Percentiles rank a stretch among this genome's conserved stretches.
phyloP scores from a whole-genome alignment of 2,888 invertebrate species.

The Cephus sareptanus region DNA sequence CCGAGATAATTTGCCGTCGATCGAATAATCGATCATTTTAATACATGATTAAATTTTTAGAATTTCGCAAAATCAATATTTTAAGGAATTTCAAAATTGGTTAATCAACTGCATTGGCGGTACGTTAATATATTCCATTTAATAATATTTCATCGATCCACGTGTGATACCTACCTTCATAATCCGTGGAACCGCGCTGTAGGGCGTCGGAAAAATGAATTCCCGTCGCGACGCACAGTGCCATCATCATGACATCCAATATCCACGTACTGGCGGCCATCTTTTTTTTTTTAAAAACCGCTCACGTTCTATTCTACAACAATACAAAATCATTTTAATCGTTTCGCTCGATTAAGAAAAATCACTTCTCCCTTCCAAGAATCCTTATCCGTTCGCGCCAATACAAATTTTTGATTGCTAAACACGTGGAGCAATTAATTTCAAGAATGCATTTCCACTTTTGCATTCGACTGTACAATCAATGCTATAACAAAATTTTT shows the following conservation, averaged over 20 bases:
- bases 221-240: slow-evolving; percentile 26
- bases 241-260: neutral
- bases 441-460: neutral
- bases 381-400: neutral
- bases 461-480: neutral
- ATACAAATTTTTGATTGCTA: neutral
- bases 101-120: too few relatives aligned
- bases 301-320: neutral
- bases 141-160: too few relatives aligned
- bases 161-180: slow-evolving; percentile 41
- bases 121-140: too few relatives aligned
- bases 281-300: neutral
- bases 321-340: neutral
- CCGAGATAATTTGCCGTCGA: too few relatives aligned
- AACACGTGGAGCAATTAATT: neutral
- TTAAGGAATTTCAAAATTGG: too few relatives aligned
- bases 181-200: slow-evolving; percentile 37
- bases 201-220: slow-evolving; percentile 30
- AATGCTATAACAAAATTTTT: too few relatives aligned
- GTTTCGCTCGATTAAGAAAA: neutral
- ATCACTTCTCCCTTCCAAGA: neutral
- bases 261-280: neutral
- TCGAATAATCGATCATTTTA: too few relatives aligned
- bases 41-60: too few relatives aligned
- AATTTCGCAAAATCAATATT: too few relatives aligned